Base-by-base conservation (phyloP, 2,113 vertebrate species). In the Raja brachyura region DNA sequence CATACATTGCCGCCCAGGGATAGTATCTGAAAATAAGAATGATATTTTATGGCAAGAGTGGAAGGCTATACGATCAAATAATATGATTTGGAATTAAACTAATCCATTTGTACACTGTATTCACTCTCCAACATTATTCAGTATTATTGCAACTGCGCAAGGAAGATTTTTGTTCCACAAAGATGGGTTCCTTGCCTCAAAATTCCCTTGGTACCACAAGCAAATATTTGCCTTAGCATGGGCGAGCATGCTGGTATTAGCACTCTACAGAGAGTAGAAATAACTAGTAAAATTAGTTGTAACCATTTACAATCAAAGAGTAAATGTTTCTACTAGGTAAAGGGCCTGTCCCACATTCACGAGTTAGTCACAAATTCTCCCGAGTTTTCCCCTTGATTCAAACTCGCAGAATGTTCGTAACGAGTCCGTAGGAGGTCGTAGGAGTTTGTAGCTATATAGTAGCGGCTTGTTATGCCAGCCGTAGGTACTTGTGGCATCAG, bases 1-100 rank as follows among this genome's bases (percentile, higher is more conserved):
- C 98, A 99, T 99, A 94, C 98, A 99, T 94, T 98, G 98, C 93
- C 99, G 96, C 59, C 99, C 99, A 28, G 98, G 98, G 94, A 99
- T 97, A 31, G 99, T 99, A 95, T 99, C 99, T 99, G 95, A 94
- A 95, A 77, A 93, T 79, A 95, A 94, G 39, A 93, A 70, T n/a
- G 28, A n/a, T 63, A 59, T 22, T 6, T 66, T 88, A 18, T 5
- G 61, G 28, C 3, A 0, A 14, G 59, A 63, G n/a, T 31, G 2
- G 28, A 86, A 59, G n/a, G n/a, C n/a, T 77, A 33, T 31, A 77
- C 13, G 16, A 76, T 28, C 11, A 76, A 74, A n/a, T n/a, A 18
- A 54, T 54, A 48, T 20, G 33, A 48, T 79, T 79, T 39, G 78
- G 33, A 54, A 81, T 54, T 81, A 20, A 79, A 79, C 78, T 48